Conservation (phyloP, 2,888 invertebrate genomes). For the Drosophila infuscata region DNA sequence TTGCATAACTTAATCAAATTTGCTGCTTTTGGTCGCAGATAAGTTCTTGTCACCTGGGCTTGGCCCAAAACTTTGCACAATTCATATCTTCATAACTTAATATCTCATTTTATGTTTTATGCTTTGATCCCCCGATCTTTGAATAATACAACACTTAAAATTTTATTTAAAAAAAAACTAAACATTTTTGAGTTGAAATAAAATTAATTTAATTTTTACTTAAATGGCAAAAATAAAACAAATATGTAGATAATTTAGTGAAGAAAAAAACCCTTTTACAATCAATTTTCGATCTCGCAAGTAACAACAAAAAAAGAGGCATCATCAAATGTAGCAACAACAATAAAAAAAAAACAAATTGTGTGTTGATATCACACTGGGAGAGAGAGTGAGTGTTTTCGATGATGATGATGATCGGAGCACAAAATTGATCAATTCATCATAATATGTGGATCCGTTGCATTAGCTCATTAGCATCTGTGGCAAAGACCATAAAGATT, state of each 20-base stretch:
- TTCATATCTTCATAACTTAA: background rate
- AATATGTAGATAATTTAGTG: background rate
- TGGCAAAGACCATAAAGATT: constrained; percentile 9
- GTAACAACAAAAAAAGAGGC: background rate
- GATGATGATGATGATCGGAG: constrained; percentile 13
- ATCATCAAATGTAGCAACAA: background rate
- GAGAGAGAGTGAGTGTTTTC: background rate
- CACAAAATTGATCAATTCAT: constrained; percentile 11
- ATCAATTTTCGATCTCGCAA: background rate
- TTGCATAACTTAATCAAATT: background rate
- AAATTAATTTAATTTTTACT: background rate
- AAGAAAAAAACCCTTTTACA: background rate
- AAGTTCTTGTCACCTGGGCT: background rate
- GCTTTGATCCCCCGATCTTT: background rate
- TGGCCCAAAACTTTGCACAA: background rate
- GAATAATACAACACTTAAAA: background rate
- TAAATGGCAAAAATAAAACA: background rate
- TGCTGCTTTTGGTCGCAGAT: background rate
- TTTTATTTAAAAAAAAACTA: too few relatives aligned
- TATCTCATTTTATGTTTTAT: background rate
- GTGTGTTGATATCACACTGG: constrained; percentile 23
- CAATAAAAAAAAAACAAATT: background rate
- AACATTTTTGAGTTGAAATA: too few relatives aligned
- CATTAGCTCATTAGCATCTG: constrained; percentile 40
- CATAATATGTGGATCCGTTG: constrained; percentile 11